Conservation (phyloP, 2,888 invertebrate species). For the Amorpha juglandis region DNA sequence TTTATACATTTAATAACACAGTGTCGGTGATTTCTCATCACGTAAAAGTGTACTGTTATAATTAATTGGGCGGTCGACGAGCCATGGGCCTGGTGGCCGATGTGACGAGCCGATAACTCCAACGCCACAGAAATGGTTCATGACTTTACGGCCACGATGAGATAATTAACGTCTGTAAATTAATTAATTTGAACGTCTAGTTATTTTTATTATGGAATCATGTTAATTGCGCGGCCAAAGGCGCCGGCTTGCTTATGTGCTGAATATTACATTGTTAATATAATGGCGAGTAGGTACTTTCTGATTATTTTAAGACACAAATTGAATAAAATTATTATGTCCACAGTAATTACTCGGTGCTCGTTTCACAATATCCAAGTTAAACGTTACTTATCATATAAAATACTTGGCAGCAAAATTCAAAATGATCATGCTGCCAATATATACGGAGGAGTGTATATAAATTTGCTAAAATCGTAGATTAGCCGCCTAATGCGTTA, state of each 20-base stretch:
- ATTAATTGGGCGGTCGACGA: slow-evolving; percentile 22
- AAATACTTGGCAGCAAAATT: too few species aligned
- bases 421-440: too few species aligned
- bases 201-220: slow-evolving; percentile 70
- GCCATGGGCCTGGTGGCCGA: slow-evolving; percentile 53
- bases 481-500: too few species aligned
- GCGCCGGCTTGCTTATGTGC: slow-evolving; percentile 53
- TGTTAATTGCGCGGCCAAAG: slow-evolving; percentile 60
- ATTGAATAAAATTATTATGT: too few species aligned
- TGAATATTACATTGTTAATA: slow-evolving; percentile 17
- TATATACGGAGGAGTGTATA: too few species aligned
- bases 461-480: too few species aligned
- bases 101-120: slow-evolving; percentile 76
- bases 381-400: too few species aligned
- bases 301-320: background rate
- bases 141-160: slow-evolving; percentile 72
- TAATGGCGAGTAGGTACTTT: background rate
- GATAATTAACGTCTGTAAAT: slow-evolving; percentile 80
- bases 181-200: slow-evolving; percentile 75
- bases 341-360: too few species aligned
- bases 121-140: slow-evolving; percentile 63
- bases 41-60: slow-evolving; percentile 40
- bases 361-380: too few species aligned
- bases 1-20: slow-evolving; percentile 48
- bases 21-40: slow-evolving; percentile 72